Base-by-base conservation (phyloP, 1,140 invertebrate genomes). In the Telenomus remus region DNA sequence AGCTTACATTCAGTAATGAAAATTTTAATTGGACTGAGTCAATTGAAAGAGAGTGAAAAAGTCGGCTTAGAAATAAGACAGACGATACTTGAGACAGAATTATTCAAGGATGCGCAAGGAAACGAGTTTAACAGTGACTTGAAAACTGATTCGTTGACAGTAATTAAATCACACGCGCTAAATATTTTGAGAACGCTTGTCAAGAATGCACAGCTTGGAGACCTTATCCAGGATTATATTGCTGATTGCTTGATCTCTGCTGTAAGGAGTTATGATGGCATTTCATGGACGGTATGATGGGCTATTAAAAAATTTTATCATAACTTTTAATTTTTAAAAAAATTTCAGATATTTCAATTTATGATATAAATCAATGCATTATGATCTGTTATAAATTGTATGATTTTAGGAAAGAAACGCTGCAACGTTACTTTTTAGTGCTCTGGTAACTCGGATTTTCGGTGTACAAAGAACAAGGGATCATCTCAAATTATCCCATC, bases 381-480 rank as follows among this genome's bases (percentile, higher is more conserved):
- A n/a, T n/a, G n/a, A n/a, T n/a, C n/a, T n/a, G n/a, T n/a, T n/a
- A n/a, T n/a, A n/a, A 48, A 16, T 47, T 37, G 8, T 44, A 15
- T 15, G n/a, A 79, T 81, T 82, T 9, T 76, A 94, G 93, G 92
- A 94, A 84, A 89, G 95, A 54, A 99, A 98, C 87, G 93, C 96
- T 0, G 92, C 95, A 0, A 96, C 96, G 0, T 86, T 98, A 13
- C 85, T 98, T 34, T 94, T 96, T 74, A 93, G 94, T 74, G 90
- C 95, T 1, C 86, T 99, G n/a, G 92, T 97, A 66, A 94, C 92
- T 14, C 89, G 96, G 77, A 93, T 97, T 63, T 98, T 99, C 90
- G 97, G 97, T 11, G 96, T 97, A 0, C 93, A 94, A 78, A 89
- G 94, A 59, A 91, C 91, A 0, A 91, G 92, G 63, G 92, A 94